These are phyloP conservation scores for Oscheius sp. DNA, from an alignment of 2,888 invertebrate genomes.

Conservation along the genomic window DNA sequence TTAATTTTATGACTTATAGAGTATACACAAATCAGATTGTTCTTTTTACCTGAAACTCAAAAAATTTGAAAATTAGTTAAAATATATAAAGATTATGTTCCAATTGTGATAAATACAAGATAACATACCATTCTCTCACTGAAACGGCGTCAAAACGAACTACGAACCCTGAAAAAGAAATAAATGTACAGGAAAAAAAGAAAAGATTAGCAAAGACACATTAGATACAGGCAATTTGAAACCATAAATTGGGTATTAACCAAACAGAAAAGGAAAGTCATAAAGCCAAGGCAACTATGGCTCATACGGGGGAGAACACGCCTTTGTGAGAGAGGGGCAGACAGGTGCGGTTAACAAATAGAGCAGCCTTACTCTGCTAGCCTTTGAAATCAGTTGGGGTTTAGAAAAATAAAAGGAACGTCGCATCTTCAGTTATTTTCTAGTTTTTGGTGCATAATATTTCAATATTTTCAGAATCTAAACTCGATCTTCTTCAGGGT, in stretches of 20 bases:
- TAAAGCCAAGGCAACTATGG: conserved; percentile 8
- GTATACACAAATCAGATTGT: too few species aligned
- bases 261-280: not conserved
- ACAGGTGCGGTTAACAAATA: not conserved
- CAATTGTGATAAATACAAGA: not conserved
- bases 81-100: not conserved
- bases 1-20: too few species aligned
- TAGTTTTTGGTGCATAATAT: too few species aligned
- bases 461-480: too few species aligned
- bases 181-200: not conserved
- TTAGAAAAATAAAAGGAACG: too few species aligned
- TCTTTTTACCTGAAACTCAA: not conserved
- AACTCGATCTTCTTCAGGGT: too few species aligned
- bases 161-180: not conserved
- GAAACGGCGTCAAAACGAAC: not conserved
- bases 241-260: too few species aligned
- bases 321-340: not conserved
- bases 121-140: not conserved
- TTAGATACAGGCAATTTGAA: too few species aligned
- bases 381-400: not conserved
- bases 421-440: too few species aligned
- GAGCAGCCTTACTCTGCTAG: not conserved
- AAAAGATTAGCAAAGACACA: too few species aligned
- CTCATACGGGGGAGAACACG: conserved; percentile 2
- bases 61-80: not conserved